A percentile compares a stretch with the other conserved stretches of the same genome.
Conservation (phyloP, 2,888 invertebrate genomes). For the Cinara cedri region DNA sequence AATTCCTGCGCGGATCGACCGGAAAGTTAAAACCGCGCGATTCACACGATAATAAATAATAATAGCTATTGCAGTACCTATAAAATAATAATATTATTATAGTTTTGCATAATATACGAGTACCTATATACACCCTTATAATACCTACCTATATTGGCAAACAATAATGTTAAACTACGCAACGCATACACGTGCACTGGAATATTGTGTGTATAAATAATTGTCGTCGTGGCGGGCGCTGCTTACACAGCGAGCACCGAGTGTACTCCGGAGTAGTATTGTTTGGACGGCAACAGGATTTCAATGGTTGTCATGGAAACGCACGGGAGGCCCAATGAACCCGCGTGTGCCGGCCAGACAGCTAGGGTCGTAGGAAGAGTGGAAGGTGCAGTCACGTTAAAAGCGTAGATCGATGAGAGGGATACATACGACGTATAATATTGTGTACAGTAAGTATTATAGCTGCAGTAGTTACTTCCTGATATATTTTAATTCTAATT, state of each 20-base stretch:
- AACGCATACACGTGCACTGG: conserved; percentile 16
- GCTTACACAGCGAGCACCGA: background rate
- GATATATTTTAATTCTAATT: no score
- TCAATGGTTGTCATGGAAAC: conserved; percentile 39
- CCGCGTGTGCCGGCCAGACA: conserved; percentile 38
- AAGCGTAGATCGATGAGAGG: conserved; percentile 48
- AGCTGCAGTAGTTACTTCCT: background rate
- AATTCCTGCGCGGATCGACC: no score
- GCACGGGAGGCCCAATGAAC: conserved; percentile 50
- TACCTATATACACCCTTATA: no score
- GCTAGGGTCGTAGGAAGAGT: conserved; percentile 23
- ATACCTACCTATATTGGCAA: background rate
- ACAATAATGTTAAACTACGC: background rate
- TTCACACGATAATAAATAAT: no score
- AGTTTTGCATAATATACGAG: no score
- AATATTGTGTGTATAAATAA: background rate
- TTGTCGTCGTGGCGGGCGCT: background rate
- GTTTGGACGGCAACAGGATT: conserved; percentile 56
- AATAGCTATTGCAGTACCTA: no score
- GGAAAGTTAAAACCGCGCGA: no score
- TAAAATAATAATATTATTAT: background rate
- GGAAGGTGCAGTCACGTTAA: conserved; percentile 35
- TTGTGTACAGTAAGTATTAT: background rate
- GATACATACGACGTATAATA: background rate
- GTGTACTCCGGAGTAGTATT: background rate